Conservation (phyloP, 1,140 invertebrate species). For the Apocrypta bakeri region DNA sequence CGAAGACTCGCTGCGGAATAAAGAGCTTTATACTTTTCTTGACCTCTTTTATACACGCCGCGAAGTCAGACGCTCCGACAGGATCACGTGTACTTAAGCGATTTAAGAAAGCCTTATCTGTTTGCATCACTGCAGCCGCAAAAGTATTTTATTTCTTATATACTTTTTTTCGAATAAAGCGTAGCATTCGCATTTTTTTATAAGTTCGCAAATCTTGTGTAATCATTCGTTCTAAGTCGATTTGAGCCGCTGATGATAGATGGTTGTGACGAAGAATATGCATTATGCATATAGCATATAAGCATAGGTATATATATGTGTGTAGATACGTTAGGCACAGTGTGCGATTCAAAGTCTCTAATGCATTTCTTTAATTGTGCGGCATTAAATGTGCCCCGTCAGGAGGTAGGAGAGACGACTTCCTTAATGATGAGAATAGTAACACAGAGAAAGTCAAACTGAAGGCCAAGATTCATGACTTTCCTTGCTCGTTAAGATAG, state of each 20-base stretch:
- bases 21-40: constrained; percentile 50
- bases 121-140: constrained; percentile 25
- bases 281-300: too few species aligned
- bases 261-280: too few species aligned
- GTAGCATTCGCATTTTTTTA: neutral
- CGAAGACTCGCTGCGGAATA: constrained; percentile 30
- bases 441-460: constrained; percentile 31
- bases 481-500: constrained; percentile 36
- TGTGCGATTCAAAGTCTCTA: neutral
- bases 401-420: constrained; percentile 21
- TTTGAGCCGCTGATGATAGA: too few species aligned
- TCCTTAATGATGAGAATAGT: constrained; percentile 29
- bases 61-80: constrained; percentile 44
- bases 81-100: constrained; percentile 53
- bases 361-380: constrained; percentile 30
- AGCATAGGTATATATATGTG: neutral
- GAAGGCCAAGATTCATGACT: constrained; percentile 27
- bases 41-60: constrained; percentile 40
- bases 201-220: neutral
- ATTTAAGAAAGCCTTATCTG: constrained; percentile 53
- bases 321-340: neutral
- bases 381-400: constrained; percentile 31
- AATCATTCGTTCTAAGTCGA: neutral
- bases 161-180: constrained; percentile 14
- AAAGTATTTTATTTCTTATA: constrained; percentile 25